Evolutionary conservation across 2,113 vertebrate genomes (phyloP).

Genomic region (Perca fluviatilis): DNA sequence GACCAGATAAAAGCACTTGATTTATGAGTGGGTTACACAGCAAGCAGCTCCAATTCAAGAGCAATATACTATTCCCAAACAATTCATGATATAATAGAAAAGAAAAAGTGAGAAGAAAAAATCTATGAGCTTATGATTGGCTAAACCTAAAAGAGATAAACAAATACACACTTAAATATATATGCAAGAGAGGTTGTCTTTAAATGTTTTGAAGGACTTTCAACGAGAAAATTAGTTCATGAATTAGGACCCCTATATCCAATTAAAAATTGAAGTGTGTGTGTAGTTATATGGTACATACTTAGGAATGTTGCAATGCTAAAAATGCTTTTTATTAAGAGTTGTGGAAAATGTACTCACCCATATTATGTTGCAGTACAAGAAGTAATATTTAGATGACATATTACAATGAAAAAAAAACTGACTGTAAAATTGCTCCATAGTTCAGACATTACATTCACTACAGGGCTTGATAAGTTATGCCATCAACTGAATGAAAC

Average conservation of each 20-base stretch:
- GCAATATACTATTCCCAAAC: background rate
- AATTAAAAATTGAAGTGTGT: background rate
- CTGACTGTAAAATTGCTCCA: slow-evolving; percentile 48
- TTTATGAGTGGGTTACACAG: background rate
- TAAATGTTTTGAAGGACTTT: background rate
- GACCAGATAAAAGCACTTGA: background rate
- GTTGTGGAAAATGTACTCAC: background rate
- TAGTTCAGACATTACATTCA: slow-evolving; percentile 35
- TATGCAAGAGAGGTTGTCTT: background rate
- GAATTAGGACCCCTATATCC: background rate
- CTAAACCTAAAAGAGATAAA: background rate
- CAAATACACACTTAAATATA: background rate
- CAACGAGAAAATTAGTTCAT: background rate
- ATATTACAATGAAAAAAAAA: background rate
- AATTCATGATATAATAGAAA: background rate
- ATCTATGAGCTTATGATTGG: background rate
- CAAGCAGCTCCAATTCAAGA: background rate
- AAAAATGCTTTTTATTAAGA: too few species aligned
- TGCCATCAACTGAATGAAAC: slow-evolving; percentile 26
- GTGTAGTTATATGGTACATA: too few species aligned
- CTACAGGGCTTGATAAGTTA: slow-evolving; percentile 36
- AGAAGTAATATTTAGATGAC: background rate
- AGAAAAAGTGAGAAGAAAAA: too few species aligned
- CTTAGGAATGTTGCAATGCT: too few species aligned
- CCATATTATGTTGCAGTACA: background rate